Conservation (phyloP, 1,140 invertebrate genomes). For the Drosophila tsacasi region DNA sequence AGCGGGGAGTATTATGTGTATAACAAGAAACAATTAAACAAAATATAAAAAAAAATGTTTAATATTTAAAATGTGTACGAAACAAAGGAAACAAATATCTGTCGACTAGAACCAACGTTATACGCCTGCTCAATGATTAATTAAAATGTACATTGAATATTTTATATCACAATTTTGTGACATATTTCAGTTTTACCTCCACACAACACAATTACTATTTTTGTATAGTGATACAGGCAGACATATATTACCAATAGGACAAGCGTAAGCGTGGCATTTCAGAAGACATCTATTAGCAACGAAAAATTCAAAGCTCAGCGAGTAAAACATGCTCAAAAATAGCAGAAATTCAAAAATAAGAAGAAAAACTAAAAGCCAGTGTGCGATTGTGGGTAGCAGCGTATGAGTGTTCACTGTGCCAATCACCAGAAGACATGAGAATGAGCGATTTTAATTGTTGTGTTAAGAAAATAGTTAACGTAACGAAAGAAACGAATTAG, state of each 20-base stretch:
- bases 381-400: conserved; percentile 26
- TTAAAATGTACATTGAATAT: not conserved
- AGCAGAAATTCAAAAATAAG: conserved; percentile 11
- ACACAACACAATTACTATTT: not conserved
- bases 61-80: not conserved
- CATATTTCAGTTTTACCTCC: not conserved
- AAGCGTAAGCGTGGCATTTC: conserved; percentile 15
- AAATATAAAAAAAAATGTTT: not conserved
- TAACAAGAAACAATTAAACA: not conserved
- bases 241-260: conserved; percentile 1
- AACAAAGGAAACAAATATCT: conserved; percentile 2
- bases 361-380: conserved; percentile 21
- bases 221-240: not conserved
- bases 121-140: not conserved
- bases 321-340: conserved; percentile 71
- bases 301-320: conserved; percentile 56
- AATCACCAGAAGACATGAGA: conserved; percentile 31
- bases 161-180: too few relatives aligned
- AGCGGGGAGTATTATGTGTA: not conserved
- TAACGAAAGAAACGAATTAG: conserved; percentile 42
- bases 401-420: conserved; percentile 48
- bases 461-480: conserved; percentile 47
- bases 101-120: too few relatives aligned
- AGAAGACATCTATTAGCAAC: conserved; percentile 44
- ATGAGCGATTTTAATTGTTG: conserved; percentile 16